These are phyloP conservation scores for Scrobipalpa costella DNA, from an alignment of 2,888 invertebrate genomes.

Conservation along the genomic window DNA sequence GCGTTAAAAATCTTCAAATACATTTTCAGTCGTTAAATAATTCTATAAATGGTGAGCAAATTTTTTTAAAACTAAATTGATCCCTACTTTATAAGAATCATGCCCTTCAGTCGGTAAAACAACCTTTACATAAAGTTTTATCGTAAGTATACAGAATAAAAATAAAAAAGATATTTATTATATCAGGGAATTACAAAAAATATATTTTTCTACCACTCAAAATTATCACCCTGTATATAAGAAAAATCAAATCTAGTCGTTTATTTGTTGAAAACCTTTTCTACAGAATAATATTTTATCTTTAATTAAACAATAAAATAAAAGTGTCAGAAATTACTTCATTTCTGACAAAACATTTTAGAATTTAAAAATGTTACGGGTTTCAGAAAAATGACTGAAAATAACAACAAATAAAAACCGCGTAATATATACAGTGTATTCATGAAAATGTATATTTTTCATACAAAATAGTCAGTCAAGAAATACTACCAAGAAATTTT, in stretches of 20 bases:
- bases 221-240: too few species aligned
- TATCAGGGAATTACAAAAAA: too few species aligned
- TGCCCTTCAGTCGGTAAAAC: neutral
- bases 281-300: too few species aligned
- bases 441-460: slow-evolving; percentile 1
- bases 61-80: slow-evolving; percentile 40
- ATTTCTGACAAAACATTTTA: too few species aligned
- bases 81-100: neutral
- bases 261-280: too few species aligned
- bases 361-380: too few species aligned
- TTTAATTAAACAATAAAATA: too few species aligned
- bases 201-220: too few species aligned
- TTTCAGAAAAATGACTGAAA: neutral
- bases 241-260: too few species aligned
- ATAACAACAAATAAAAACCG: neutral
- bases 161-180: too few species aligned
- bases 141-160: too few species aligned
- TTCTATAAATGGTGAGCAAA: slow-evolving; percentile 44
- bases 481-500: neutral
- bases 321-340: too few species aligned
- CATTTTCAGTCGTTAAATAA: slow-evolving; percentile 12
- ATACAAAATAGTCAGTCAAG: neutral
- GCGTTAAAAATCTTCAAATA: slow-evolving; percentile 3
- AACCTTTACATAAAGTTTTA: neutral
- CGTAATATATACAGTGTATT: neutral